phyloP scores from a whole-genome alignment of 2,797 vertebrate species.

The Rhynchonycteris naso region DNA sequence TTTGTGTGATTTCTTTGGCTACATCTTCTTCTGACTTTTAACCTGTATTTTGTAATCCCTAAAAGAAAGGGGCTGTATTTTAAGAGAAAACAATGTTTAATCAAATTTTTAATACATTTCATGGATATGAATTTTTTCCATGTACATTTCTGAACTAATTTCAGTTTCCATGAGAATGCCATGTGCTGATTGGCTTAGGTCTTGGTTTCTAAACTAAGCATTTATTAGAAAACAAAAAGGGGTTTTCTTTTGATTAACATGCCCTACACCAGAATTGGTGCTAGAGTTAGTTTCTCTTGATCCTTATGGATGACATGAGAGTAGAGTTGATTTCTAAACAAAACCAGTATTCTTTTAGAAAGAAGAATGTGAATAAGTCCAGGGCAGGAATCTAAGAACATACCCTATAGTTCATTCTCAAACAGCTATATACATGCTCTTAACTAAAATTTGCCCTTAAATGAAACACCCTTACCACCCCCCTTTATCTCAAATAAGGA shows the following conservation, averaged over 20 bases:
- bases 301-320: not conserved
- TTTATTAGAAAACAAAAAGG: not conserved
- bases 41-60: not conserved
- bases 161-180: not conserved
- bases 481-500: not conserved
- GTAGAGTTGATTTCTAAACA: not conserved
- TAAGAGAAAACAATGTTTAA: not conserved
- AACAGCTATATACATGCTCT: not conserved
- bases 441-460: not conserved
- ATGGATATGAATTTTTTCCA: not conserved
- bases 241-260: not conserved
- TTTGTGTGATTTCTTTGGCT: not conserved
- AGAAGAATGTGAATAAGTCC: not conserved
- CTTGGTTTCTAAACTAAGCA: not conserved
- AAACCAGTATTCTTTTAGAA: not conserved
- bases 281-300: not conserved
- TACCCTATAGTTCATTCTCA: not conserved
- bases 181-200: not conserved
- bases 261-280: not conserved
- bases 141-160: not conserved
- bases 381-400: not conserved
- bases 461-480: not conserved
- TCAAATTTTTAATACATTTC: not conserved
- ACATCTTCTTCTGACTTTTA: not conserved
- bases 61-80: not conserved